A percentile compares a stretch with the other conserved stretches of the same genome.
Evolutionary conservation across 1,140 invertebrate species (phyloP).

Genomic region (Hylaeus volcanicus): DNA sequence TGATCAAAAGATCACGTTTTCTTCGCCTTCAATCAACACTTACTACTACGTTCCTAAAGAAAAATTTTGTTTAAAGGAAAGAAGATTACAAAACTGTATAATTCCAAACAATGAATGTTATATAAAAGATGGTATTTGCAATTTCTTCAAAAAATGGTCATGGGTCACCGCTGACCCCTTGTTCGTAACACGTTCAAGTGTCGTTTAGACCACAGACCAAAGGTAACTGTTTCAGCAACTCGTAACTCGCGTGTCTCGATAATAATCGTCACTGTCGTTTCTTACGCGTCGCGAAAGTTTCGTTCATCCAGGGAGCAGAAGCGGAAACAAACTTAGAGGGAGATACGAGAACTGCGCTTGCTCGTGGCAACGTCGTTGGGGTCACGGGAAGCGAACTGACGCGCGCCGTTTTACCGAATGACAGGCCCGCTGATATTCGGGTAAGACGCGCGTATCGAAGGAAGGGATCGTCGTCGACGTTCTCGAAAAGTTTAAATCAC

Average conservation of each 20-base stretch:
- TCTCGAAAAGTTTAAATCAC: slow-evolving; percentile 60
- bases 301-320: neutral
- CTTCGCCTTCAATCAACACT: no score
- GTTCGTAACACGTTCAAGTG: no score
- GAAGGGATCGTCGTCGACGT: slow-evolving; percentile 9
- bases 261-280: slow-evolving; percentile 42
- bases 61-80: no score
- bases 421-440: slow-evolving; percentile 46
- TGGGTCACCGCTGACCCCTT: no score
- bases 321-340: slow-evolving; percentile 48
- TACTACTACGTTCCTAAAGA: no score
- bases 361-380: slow-evolving; percentile 23
- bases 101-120: no score
- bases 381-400: slow-evolving; percentile 36
- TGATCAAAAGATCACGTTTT: no score
- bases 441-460: slow-evolving; percentile 2
- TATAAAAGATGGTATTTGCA: no score
- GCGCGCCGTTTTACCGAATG: slow-evolving; percentile 47
- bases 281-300: slow-evolving; percentile 23
- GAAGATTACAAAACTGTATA: no score
- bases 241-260: no score
- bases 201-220: no score
- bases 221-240: slow-evolving; percentile 21
- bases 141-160: no score
- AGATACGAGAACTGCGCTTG: slow-evolving; percentile 8